Base-by-base conservation (phyloP, 2,113 vertebrate genomes). In the Neoarius graeffei region DNA sequence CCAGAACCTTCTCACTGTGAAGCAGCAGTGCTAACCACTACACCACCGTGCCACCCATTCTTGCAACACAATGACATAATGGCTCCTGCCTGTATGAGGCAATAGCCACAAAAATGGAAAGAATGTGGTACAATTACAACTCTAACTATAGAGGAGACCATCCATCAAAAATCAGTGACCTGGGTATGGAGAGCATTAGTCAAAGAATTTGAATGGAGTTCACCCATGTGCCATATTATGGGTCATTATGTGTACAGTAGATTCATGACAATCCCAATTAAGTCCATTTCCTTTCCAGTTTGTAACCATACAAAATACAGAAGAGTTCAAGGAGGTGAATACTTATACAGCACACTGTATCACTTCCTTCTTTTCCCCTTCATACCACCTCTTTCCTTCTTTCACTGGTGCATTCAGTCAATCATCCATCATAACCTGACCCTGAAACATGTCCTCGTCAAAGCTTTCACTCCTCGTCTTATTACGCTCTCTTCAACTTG, bases 361-460 rank as follows among this genome's bases (percentile, higher is more conserved):
- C 86, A 42, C 64, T 81, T 30, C 2, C 20, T 60, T 57, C 54
- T 71, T 50, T 20, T 59, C 62, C 77, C 66, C 20, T 81, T 56
- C 20, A 50, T 71, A 62, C 57, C 57, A 62, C 35, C 57, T 13
- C 27, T 10, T 30, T 60, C 20, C 14, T 3, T 81, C 54, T 59
- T 42, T 23, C 9, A 20, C 76, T 76, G 27, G 13, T 52, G 60
- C 76, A 35, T 67, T 42, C 5, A 76, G 11, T 60, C 62, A 30
- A 35, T 59, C 48, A 73, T 83, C 19, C n/a, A 27, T n/a, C 48
- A 50, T 25, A 54, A 60, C 69, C 69, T 82, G n/a, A 74, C 69
- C 81, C 81, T 81, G 76, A 86, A 59, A 66, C 67, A 64, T 35
- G 81, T 87, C 67, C 80, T 83, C 62, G 80, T 42, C 15, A 15